Base-by-base conservation (phyloP, 2,888 invertebrate species). In the Bhutanitis thaidina region DNA sequence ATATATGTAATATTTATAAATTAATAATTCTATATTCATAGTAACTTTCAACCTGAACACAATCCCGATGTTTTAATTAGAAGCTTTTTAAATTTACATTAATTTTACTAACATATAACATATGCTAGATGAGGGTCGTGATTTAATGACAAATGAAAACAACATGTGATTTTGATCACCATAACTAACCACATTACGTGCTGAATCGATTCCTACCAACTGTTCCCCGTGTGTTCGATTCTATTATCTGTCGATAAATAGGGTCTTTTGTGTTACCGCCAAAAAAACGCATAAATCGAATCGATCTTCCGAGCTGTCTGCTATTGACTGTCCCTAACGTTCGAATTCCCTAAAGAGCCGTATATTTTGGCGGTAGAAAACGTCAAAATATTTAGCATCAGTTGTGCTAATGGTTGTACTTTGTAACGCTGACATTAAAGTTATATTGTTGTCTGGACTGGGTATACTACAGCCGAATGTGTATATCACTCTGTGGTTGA, bases 331-430 rank as follows among this genome's bases (percentile, higher is more conserved):
- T 63, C 65, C 62, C 65, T 78, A 77, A 76, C 80, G 77, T 70
- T 54, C 59, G 58, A 59, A 69, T 61, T 87, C 87, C 86, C 88
- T 60, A 75, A 72, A 80, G 86, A 75, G 70, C 81, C 80, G 78
- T 81, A 77, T 73, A 69, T 77, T 77, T 75, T 75, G 71, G 71
- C 69, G 69, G 74, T 69, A 68, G 73, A 70, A 74, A 78, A 82
- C 62, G 89, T 88, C 89, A 87, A 86, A 89, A 89, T 87, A 89
- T 89, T 89, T 83, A 80, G 80, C 83, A 78, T 85, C 83, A 77
- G 78, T 75, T 79, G 80, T 78, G 77, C 77, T 85, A 86, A 87
- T 86, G 86, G 81, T 60, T 57, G 61, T 66, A 64, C 67, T 80
- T 78, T 82, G 79, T 76, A 76, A 75, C 73, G 69, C 72, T 69